Conservation (phyloP, 2,888 invertebrate genomes). For the Ecliptopera silaceata region DNA sequence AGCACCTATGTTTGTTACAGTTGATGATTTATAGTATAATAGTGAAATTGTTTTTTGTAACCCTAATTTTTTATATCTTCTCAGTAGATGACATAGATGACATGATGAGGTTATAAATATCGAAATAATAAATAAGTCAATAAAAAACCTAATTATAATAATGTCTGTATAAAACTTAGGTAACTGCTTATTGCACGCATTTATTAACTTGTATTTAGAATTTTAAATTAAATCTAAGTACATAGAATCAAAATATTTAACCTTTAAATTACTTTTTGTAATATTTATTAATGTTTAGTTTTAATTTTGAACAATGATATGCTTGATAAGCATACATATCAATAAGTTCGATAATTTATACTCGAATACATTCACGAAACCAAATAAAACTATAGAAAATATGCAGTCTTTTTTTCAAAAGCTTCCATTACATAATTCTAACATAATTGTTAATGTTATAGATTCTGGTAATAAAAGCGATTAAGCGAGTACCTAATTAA, state of each 20-base stretch:
- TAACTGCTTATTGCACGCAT: background rate
- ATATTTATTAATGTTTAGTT: too few species aligned
- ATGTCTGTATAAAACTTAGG: background rate
- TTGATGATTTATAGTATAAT: background rate
- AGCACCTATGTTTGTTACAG: background rate
- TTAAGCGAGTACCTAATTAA: slow-evolving; percentile 28
- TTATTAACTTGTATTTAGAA: background rate
- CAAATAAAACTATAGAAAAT: slow-evolving; percentile 9
- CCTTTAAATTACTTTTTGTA: too few species aligned
- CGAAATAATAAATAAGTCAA: background rate
- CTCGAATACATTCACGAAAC: slow-evolving; percentile 7
- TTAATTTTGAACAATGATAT: too few species aligned
- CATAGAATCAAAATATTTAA: too few species aligned
- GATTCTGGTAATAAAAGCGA: slow-evolving; percentile 12
- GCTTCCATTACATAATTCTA: background rate
- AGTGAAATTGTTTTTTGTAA: background rate
- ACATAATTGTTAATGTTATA: slow-evolving; percentile 3
- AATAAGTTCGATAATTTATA: background rate
- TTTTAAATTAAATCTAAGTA: background rate
- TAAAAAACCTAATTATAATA: background rate
- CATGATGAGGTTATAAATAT: background rate
- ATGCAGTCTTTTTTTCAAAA: background rate
- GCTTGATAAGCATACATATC: too few species aligned
- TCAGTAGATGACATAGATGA: too few species aligned
- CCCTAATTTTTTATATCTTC: too few species aligned